These are phyloP conservation scores for Dolichotis patagonum DNA, from an alignment of 2,113 vertebrate genomes.

Conservation along the genomic window DNA sequence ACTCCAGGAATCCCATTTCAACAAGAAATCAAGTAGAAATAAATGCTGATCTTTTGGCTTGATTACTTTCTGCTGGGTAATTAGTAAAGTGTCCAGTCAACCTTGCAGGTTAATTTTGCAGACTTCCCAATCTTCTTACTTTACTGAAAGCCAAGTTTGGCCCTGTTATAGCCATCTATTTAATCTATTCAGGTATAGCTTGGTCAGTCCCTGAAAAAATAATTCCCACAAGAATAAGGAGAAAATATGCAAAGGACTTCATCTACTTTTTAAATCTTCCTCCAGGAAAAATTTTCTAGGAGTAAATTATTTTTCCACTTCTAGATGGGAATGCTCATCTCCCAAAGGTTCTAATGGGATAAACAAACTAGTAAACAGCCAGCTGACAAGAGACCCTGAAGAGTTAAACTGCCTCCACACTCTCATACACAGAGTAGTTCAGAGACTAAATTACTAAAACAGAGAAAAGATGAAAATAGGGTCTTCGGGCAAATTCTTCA, in stretches of 20 bases:
- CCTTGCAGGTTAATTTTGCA: slow-evolving; percentile 17
- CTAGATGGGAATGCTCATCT: slow-evolving; percentile 19
- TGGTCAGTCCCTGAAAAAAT: slow-evolving; percentile 24
- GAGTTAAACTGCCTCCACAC: slow-evolving; percentile 32
- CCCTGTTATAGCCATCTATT: neutral
- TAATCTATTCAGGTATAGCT: slow-evolving; percentile 12
- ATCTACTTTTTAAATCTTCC: slow-evolving; percentile 47
- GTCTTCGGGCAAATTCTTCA: slow-evolving; percentile 21
- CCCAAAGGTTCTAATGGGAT: slow-evolving; percentile 31
- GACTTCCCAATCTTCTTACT: neutral
- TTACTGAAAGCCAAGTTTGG: slow-evolving; percentile 15
- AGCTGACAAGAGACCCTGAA: slow-evolving; percentile 5
- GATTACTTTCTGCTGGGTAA: slow-evolving; percentile 18
- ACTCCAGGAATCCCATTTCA: slow-evolving; percentile 44
- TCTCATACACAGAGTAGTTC: neutral
- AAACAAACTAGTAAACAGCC: neutral
- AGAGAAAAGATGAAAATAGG: slow-evolving; percentile 20
- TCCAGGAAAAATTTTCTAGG: slow-evolving; percentile 49
- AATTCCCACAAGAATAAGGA: slow-evolving; percentile 31
- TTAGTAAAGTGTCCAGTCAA: neutral
- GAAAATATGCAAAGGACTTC: slow-evolving; percentile 9
- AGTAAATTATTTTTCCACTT: slow-evolving; percentile 50
- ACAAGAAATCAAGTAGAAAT: slow-evolving; percentile 30
- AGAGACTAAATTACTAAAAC: slow-evolving; percentile 42
- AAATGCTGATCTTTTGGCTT: slow-evolving; percentile 42